phyloP scores from a whole-genome alignment of 1,140 invertebrate genomes.

The Dendrolimus kikuchii region DNA sequence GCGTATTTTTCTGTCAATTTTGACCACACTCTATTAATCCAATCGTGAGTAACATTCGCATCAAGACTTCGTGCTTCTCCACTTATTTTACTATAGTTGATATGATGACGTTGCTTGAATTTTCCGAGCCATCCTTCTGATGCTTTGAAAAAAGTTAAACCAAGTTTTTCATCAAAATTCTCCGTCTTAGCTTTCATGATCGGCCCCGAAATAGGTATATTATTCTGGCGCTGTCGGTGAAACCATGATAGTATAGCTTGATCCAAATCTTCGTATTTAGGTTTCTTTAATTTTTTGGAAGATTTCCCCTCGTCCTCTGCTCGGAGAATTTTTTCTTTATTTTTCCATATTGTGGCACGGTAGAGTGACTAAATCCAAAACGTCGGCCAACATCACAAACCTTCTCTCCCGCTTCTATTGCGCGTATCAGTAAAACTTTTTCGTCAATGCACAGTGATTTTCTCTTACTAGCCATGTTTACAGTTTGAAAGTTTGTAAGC shows the following conservation, averaged over 20 bases:
- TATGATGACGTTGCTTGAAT: constrained; percentile 30
- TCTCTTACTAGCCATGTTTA: constrained; percentile 26
- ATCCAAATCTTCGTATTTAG: constrained; percentile 36
- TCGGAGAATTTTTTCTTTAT: constrained; percentile 28
- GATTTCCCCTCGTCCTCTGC: constrained; percentile 15
- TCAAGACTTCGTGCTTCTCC: too few species aligned
- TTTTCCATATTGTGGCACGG: constrained; percentile 29
- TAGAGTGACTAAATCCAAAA: constrained; percentile 21
- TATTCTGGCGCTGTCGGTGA: constrained; percentile 30
- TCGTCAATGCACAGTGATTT: constrained; percentile 24
- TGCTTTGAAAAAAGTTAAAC: constrained; percentile 28
- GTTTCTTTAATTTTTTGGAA: constrained; percentile 25
- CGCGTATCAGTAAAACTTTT: constrained; percentile 25
- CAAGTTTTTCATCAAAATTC: constrained; percentile 30
- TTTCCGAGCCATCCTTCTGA: constrained; percentile 36
- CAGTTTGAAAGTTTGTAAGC: constrained; percentile 17
- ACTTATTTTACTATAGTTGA: constrained; percentile 14
- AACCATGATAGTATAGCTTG: constrained; percentile 34
- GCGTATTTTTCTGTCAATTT: too few species aligned
- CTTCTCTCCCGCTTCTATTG: constrained; percentile 26
- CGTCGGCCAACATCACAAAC: constrained; percentile 24
- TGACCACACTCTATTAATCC: too few species aligned
- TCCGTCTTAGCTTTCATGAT: constrained; percentile 37
- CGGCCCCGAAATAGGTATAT: constrained; percentile 36
- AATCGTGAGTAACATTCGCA: too few species aligned